Evolutionary conservation across 2,113 vertebrate genomes (phyloP).

Genomic region (Cranoglanis bouderius): DNA sequence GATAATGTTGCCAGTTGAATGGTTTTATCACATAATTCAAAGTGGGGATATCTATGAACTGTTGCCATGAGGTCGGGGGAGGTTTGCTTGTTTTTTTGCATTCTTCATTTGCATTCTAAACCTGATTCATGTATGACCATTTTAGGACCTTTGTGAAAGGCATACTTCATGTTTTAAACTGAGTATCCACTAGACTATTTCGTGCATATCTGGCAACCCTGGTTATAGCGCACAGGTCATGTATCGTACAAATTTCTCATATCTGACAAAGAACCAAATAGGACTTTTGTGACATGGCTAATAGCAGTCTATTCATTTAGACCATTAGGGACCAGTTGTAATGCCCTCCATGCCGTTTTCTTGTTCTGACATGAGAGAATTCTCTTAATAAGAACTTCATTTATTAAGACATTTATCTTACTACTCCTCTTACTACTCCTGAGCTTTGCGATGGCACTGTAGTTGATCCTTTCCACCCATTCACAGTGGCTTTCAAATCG

Average conservation of each 20-base stretch:
- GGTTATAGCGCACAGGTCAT: neutral
- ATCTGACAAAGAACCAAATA: neutral
- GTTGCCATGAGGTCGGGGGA: neutral
- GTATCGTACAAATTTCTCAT: neutral
- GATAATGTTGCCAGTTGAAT: neutral
- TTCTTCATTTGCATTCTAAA: neutral
- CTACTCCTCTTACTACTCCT: neutral
- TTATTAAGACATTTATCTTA: slow-evolving; percentile 18
- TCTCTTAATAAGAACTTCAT: slow-evolving; percentile 20
- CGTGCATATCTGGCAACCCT: slow-evolving; percentile 2
- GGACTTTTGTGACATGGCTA: too few relatives aligned
- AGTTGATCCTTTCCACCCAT: neutral
- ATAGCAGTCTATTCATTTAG: slow-evolving; percentile 17
- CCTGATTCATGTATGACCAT: neutral
- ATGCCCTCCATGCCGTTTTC: neutral
- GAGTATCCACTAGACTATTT: neutral
- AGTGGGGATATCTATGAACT: neutral
- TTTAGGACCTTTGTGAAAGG: neutral
- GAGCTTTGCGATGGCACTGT: slow-evolving; percentile 5
- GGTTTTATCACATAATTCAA: neutral
- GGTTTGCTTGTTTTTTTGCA: neutral
- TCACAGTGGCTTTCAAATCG: neutral
- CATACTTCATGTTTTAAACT: neutral
- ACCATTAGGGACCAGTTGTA: neutral
- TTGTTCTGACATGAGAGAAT: neutral